Percentiles rank a stretch among this genome's conserved stretches.
These are phyloP conservation scores for Perccottus glenii DNA, from an alignment of 2,113 vertebrate species.

Conservation along the genomic window DNA sequence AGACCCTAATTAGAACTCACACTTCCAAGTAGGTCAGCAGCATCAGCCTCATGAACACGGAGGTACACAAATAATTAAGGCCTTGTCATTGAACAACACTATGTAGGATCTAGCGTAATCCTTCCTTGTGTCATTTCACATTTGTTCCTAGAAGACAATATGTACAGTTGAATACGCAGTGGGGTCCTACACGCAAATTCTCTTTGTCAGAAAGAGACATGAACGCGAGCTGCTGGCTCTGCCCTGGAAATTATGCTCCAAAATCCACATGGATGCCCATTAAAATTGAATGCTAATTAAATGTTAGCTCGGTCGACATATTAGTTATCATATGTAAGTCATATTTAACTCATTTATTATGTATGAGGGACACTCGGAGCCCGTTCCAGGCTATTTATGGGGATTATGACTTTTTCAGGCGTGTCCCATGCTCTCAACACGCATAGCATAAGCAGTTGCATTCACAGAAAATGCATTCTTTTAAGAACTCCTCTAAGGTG, in stretches of 20 bases:
- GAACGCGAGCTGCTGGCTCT: background rate
- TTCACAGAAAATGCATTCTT: background rate
- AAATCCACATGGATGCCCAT: slow-evolving; percentile 5
- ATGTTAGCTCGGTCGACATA: slow-evolving; percentile 10
- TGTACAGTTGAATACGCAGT: background rate
- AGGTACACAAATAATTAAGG: slow-evolving; percentile 39
- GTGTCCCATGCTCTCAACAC: background rate
- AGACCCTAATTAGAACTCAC: slow-evolving; percentile 31
- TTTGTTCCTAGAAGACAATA: slow-evolving; percentile 1
- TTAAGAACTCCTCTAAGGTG: no score
- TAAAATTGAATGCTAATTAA: slow-evolving; percentile 13
- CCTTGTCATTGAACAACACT: slow-evolving; percentile 11
- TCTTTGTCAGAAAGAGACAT: background rate
- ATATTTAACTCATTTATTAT: slow-evolving; percentile 6
- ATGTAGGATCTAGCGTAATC: slow-evolving; percentile 2
- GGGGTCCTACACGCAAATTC: background rate
- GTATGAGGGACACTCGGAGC: slow-evolving; percentile 5
- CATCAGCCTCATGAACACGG: slow-evolving; percentile 23
- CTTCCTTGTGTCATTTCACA: slow-evolving; percentile 15
- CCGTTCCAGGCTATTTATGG: background rate
- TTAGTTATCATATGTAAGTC: slow-evolving; percentile 15
- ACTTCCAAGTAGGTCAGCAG: slow-evolving; percentile 42
- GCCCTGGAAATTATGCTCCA: background rate
- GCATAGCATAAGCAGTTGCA: background rate
- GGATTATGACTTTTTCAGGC: slow-evolving; percentile 6